These are phyloP conservation scores for Chamaea fasciata DNA, from an alignment of 2,113 vertebrate species.

Conservation along the genomic window DNA sequence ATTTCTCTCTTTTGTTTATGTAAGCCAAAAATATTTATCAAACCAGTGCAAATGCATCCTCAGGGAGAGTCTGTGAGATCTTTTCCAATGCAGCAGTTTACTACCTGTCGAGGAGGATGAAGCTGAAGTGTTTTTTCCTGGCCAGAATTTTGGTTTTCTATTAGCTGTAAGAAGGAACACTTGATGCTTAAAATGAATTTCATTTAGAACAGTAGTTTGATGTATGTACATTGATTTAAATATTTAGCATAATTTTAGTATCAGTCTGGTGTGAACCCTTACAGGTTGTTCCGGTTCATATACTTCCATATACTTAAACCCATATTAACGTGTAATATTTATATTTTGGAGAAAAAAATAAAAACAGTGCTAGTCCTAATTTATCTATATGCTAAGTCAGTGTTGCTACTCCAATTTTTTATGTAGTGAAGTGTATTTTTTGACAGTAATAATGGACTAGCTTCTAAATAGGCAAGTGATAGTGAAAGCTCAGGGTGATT, in stretches of 20 bases:
- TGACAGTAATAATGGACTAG: background rate
- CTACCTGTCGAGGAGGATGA: conserved; percentile 24
- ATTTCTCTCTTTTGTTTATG: conserved; percentile 32
- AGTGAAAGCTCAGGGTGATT: background rate
- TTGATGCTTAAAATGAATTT: conserved; percentile 51
- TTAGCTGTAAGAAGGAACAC: background rate
- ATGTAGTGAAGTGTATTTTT: background rate
- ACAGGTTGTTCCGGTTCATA: background rate
- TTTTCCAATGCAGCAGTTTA: conserved; percentile 21
- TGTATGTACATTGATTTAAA: conserved; percentile 51
- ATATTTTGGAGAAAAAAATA: background rate
- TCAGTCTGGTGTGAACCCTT: background rate
- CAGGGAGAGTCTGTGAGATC: background rate
- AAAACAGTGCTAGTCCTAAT: background rate
- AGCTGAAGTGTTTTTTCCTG: background rate
- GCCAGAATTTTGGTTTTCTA: background rate
- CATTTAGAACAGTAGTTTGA: background rate
- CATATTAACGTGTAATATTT: background rate
- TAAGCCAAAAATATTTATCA: conserved; percentile 54
- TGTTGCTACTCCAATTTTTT: background rate
- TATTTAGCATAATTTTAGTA: conserved; percentile 37
- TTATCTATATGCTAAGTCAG: background rate
- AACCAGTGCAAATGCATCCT: conserved; percentile 34
- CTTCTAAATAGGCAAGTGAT: background rate
- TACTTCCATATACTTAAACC: background rate